Base-by-base conservation (phyloP, 2,113 vertebrate genomes). In the Gallinago paraguaiae region DNA sequence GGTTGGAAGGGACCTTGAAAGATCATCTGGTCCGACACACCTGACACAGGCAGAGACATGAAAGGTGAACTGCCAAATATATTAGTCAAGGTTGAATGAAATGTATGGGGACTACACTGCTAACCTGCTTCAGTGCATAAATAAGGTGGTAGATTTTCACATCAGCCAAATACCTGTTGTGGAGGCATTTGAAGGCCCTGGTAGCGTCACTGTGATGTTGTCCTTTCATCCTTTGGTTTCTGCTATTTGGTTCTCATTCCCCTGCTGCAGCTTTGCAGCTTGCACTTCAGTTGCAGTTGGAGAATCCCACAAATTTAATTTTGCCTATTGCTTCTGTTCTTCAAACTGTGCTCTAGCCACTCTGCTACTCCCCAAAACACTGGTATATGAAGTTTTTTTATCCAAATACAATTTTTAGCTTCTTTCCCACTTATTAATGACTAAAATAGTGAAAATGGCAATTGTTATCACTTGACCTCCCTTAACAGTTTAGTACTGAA, bases 101-200 rank as follows among this genome's bases (percentile, higher is more conserved):
- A 43, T 60, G 4, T n/a, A 11, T 57, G 56, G 19, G 16, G 43
- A 56, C 30, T 65, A 33, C 63, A 45, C 18, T 0, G 0, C 24
- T 80, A 33, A 30, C 33, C 25, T 60, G 50, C 24, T 61, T 27
- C 60, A 82, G 7, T 24, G 14, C 46, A 37, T 48, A 46, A 79
- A 67, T 31, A 46, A 84, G 16, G 7, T 27, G 30, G 24, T 78
- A 50, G 20, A 19, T 69, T 53, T 82, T 77, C 70, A 31, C 0
- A 0, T 76, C 22, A 64, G 23, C 6, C 28, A n/a, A n/a, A 20
- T 28, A 80, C 15, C 37, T 81, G 17, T 28, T 81, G 17, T 28
- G 24, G 46, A 72, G 37, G 45, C 51, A 35, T 72, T 72, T 48
- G 64, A 95, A 88, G 28, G 31, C 19, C 24, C 18, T 67, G 8